Base-by-base conservation (phyloP, 1,140 invertebrate genomes). In the Heliconius hewitsoni region DNA sequence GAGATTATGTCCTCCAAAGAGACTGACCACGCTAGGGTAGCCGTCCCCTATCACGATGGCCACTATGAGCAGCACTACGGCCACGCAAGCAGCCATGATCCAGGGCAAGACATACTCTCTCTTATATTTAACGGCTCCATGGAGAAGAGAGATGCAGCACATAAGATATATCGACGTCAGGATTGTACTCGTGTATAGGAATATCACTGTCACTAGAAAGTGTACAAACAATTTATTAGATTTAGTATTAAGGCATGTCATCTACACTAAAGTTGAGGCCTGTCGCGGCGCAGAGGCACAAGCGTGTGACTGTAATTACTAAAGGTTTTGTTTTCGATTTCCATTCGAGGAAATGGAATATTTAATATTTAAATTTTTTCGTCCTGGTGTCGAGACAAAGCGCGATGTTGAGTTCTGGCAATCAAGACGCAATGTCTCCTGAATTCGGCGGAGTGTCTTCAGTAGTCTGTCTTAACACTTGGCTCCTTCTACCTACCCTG, bases 51-150 rank as follows among this genome's bases (percentile, higher is more conserved):
- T 76, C 8, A 91, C 78, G 13, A 92, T 89, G 8, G 90, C 91
- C 1, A 86, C 82, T 11, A 93, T 85, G 19, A 93, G 86, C 19
- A 93, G 81, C 27, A 90, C 82, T 9, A 91, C 87, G 0, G 85
- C 90, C 1, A 94, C 82, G 72, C 87, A 90, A 9, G 91, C 91
- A 1, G 91, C 91, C 82, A 92, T 85, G 23, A 93, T 92, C 93
- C 93, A 94, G 8, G 91, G 93, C 73, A 93, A 70, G n/a, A 94
- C 86, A 76, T 93, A 94, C 76, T 92, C 91, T 23, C 91, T 87
- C 74, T 91, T 90, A 76, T 91, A 93, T 79, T 91, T 90, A 23
- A 94, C 86, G 8, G 93, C 93, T 57, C 93, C 93, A 81, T 94
- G 89, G 37, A 94, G 87, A 55, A 94, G 84, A 2, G 90, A 91